Percentiles rank a stretch among this genome's conserved stretches.
Evolutionary conservation across 2,113 vertebrate genomes (phyloP).

Genomic region (Meleagris gallopavo): DNA sequence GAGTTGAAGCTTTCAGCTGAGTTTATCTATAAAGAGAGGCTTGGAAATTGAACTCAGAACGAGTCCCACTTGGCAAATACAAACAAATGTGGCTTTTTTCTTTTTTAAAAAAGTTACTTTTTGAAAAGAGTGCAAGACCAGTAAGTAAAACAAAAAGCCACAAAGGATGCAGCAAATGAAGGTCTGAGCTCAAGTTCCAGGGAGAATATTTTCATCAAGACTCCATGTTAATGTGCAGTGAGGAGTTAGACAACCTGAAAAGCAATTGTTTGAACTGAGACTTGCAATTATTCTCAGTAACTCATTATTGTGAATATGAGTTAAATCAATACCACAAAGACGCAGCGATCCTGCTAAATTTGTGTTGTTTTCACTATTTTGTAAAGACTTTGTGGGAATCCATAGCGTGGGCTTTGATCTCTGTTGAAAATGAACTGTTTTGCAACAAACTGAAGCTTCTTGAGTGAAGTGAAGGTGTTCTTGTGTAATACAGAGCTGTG

Average conservation of each 20-base stretch:
- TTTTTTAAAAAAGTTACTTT: neutral
- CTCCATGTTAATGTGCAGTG: neutral
- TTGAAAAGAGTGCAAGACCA: neutral
- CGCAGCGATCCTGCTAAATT: neutral
- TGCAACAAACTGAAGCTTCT: neutral
- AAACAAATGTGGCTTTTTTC: neutral
- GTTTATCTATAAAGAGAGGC: neutral
- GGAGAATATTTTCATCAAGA: neutral
- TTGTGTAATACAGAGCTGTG: fast-evolving
- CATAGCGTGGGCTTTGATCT: neutral
- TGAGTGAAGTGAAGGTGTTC: neutral
- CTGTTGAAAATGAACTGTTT: neutral
- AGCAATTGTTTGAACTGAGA: fast-evolving
- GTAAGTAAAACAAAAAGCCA: neutral
- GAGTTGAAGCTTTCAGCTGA: neutral
- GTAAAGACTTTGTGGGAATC: neutral
- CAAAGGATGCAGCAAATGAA: neutral
- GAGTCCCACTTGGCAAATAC: neutral
- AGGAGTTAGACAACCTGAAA: no score
- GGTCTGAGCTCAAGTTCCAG: neutral
- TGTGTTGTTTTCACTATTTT: neutral
- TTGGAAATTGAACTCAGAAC: neutral
- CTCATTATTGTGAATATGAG: fast-evolving
- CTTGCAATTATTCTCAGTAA: neutral
- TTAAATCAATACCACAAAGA: fast-evolving